Conservation (phyloP, 2,797 vertebrate genomes). For the Passerculus sandwichensis region DNA sequence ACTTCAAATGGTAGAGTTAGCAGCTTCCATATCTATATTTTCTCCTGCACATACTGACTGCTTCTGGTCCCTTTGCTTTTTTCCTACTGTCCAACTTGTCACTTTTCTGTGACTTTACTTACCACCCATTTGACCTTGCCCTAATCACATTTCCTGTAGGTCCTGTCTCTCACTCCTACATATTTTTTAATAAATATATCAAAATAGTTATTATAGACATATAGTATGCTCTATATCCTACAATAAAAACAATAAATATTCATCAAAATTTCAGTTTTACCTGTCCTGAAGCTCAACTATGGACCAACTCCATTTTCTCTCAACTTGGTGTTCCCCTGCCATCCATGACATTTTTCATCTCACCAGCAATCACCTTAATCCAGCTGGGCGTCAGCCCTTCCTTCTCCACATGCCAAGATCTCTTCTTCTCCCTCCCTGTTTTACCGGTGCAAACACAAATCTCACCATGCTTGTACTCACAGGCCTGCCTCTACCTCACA, state of each 20-base stretch:
- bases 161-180: neutral
- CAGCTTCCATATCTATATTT: neutral
- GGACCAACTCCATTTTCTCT: neutral
- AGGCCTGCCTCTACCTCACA: neutral
- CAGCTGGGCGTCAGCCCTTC: neutral
- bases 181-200: neutral
- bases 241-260: neutral
- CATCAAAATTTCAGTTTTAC: neutral
- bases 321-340: neutral
- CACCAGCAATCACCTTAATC: neutral
- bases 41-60: neutral
- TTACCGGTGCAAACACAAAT: neutral
- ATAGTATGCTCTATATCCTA: neutral
- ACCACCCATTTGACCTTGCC: neutral
- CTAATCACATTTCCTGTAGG: neutral
- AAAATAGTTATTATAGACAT: neutral
- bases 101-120: neutral
- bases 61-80: neutral
- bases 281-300: neutral
- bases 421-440: neutral
- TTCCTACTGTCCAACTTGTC: neutral
- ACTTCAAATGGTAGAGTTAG: neutral
- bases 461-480: neutral
- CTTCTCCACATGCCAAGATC: neutral
- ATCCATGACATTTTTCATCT: neutral